phyloP scores from a whole-genome alignment of 2,113 vertebrate species.

The Candoia aspera region DNA sequence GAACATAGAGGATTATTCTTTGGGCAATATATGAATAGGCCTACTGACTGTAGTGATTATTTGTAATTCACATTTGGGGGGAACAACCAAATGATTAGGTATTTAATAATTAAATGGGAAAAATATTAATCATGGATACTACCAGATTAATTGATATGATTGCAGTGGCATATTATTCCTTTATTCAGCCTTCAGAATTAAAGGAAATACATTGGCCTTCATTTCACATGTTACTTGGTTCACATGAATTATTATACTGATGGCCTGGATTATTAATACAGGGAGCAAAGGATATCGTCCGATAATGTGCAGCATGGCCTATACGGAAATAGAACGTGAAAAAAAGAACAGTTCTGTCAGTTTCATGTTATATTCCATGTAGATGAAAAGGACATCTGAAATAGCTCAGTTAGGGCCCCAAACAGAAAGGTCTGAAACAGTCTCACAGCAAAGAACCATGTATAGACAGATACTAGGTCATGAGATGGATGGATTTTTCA shows the following conservation, averaged over 20 bases:
- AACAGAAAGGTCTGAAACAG: not conserved
- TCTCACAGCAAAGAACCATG: not conserved
- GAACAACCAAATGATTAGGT: not conserved
- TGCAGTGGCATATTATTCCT: not conserved
- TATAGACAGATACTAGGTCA: not conserved
- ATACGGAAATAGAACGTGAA: not conserved
- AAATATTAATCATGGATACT: not conserved
- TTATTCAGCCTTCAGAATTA: not conserved
- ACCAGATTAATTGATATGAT: not conserved
- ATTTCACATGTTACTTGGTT: not conserved
- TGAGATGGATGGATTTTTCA: not conserved
- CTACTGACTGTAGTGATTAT: not conserved
- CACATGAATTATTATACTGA: not conserved
- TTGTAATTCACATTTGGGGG: not conserved
- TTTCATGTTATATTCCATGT: not conserved
- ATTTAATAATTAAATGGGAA: not conserved
- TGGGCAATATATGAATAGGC: not conserved
- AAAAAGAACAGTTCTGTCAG: not conserved
- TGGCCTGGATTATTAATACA: not conserved
- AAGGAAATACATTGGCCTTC: not conserved
- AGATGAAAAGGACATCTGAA: not conserved
- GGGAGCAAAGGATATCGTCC: not conserved
- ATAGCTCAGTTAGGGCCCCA: not conserved
- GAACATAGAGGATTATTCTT: too few species aligned
- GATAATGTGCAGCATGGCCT: not conserved